Evolutionary conservation across 2,113 vertebrate species (phyloP), one percentile per base, ranked within the genome.

Genomic region (Cynocephalus volans): DNA sequence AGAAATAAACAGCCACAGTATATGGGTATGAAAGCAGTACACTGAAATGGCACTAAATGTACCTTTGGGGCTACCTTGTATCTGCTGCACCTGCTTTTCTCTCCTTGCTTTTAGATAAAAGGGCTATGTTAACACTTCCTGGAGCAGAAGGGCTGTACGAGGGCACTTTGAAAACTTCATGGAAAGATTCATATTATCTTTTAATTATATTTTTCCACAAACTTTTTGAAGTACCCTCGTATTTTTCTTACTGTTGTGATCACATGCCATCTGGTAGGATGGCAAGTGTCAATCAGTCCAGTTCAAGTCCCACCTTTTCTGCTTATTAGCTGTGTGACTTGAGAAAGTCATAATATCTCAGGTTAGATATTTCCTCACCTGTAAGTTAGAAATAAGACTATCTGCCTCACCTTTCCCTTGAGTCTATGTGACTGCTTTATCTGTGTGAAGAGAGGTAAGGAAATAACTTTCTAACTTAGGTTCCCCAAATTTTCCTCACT

Each of bases 281-380:
- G 70, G 31, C 41, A 77, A 67, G 56, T 60, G 64, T 73, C 69
- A 58, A 13, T 76, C 70, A 36, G 26, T 70, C 36, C 50, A 75
- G 18, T 60, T 90, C 75, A 88, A 67, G 56, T 73, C 48, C 81
- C 50, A 13, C 1, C 45, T 33, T 73, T 48, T 54, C 41, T 45
- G 50, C 64, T 79, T 36, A 36, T 31, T 60, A 64, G 36, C 62
- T 73, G 54, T 84, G 48, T 93, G 36, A 70, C 75, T 87, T 64
- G 11, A 90, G 26, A 87, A 93, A 87, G 75, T 64, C 41, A 65
- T 76, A 76, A 45, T 33, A 36, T 45, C 67, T 75, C 96, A 73
- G 14, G 5, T 7, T 54, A 88, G 52, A n/a, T 95, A 54, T 73
- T 86, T 62, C 70, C 64, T 79, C 26, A 41, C 36, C 79, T 83